Evolutionary conservation across 2,888 invertebrate genomes (phyloP).

Genomic region (Byasa hedistus): DNA sequence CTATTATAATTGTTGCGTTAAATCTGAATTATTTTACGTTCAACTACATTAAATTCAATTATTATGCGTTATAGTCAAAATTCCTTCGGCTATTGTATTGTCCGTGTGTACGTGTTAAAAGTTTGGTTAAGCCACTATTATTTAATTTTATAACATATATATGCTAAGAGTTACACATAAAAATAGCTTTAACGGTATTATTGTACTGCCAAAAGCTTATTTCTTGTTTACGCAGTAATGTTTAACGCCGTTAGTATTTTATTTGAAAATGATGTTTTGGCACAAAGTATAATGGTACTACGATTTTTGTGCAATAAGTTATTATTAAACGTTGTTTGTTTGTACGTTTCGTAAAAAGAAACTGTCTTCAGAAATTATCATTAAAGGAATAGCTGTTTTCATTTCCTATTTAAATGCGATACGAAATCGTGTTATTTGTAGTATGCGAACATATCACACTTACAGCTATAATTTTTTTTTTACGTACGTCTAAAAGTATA

Average conservation of each 20-base stretch:
- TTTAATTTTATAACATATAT: background rate
- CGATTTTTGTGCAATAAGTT: too few species aligned
- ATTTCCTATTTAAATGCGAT: background rate
- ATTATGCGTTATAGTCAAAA: slow-evolving; percentile 46
- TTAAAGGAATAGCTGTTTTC: background rate
- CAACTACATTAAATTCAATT: slow-evolving; percentile 38
- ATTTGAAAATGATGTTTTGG: too few species aligned
- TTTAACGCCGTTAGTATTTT: too few species aligned
- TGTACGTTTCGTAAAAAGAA: background rate
- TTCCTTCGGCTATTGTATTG: slow-evolving; percentile 51
- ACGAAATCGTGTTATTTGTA: background rate
- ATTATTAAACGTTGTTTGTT: too few species aligned
- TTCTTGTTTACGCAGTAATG: too few species aligned
- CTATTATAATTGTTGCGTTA: slow-evolving; percentile 54
- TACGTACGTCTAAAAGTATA: slow-evolving; percentile 33
- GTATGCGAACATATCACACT: slow-evolving; percentile 9
- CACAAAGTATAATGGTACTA: too few species aligned
- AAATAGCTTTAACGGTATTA: too few species aligned
- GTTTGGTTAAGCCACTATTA: background rate
- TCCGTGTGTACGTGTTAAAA: slow-evolving; percentile 34
- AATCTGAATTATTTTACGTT: slow-evolving; percentile 27
- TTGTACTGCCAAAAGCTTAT: too few species aligned
- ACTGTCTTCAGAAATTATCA: background rate
- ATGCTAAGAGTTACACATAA: too few species aligned
- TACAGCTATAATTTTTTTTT: slow-evolving; percentile 30